Conservation (phyloP, 2,888 invertebrate species). For the Calliopum simillimum region DNA sequence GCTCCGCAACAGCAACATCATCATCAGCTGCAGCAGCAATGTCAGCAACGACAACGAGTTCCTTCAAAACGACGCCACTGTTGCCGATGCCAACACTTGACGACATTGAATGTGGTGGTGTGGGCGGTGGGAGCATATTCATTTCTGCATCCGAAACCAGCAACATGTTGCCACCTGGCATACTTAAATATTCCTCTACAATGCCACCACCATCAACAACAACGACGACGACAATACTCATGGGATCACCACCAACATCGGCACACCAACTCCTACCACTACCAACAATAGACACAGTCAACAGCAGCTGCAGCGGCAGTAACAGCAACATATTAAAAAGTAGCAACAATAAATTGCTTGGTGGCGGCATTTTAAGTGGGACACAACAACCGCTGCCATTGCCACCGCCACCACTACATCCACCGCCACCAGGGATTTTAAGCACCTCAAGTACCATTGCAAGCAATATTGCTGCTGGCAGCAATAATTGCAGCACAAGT, state of each 20-base stretch:
- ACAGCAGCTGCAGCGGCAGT: conserved; percentile 31
- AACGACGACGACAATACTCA: conserved; percentile 43
- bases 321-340: conserved; percentile 58
- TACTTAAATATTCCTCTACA: conserved; percentile 50
- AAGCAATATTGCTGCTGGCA: conserved; percentile 24
- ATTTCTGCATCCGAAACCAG: background rate
- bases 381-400: conserved; percentile 42
- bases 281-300: conserved; percentile 43
- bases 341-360: conserved; percentile 52
- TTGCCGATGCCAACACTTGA: conserved; percentile 61
- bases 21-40: conserved; percentile 38
- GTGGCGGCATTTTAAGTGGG: conserved; percentile 30
- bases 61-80: conserved; percentile 54
- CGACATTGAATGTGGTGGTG: conserved; percentile 56
- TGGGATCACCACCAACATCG: conserved; percentile 39
- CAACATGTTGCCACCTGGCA: conserved; percentile 45
- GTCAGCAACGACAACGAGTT: conserved; percentile 44
- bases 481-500: conserved; percentile 42
- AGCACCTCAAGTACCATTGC: conserved; percentile 28
- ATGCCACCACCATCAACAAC: conserved; percentile 39
- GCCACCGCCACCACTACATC: conserved; percentile 9
- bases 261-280: conserved; percentile 37
- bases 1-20: conserved; percentile 41
- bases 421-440: conserved; percentile 1
- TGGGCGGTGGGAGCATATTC: background rate